These are phyloP conservation scores for Junonia oenone DNA, from an alignment of 2,888 invertebrate species.

Conservation along the genomic window DNA sequence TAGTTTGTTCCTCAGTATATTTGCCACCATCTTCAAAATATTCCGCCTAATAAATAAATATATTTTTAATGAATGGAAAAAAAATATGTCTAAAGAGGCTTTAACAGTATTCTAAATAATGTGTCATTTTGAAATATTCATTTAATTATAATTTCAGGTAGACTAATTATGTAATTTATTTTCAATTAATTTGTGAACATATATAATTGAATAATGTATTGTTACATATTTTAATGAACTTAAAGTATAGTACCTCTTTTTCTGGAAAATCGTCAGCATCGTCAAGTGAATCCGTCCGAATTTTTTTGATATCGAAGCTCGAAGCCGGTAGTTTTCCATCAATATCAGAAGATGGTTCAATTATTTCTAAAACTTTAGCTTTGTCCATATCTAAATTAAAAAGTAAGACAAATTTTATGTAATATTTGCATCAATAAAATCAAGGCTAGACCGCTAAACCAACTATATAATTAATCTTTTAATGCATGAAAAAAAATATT, in stretches of 20 bases:
- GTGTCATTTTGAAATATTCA: no score
- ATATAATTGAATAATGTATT: background rate
- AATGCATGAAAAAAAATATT: no score
- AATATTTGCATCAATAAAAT: no score
- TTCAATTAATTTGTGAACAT: background rate
- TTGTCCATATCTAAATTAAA: constrained; percentile 69
- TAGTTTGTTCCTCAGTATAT: constrained; percentile 41
- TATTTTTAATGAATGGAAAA: constrained; percentile 32
- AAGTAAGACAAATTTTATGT: background rate
- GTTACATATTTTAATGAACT: background rate
- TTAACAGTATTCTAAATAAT: background rate
- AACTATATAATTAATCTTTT: no score
- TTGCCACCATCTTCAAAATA: constrained; percentile 59
- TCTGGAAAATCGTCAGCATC: constrained; percentile 77
- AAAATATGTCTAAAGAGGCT: background rate
- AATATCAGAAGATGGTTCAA: constrained; percentile 67
- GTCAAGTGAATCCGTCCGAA: constrained; percentile 72
- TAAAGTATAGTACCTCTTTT: constrained; percentile 55
- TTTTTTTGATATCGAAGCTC: constrained; percentile 68
- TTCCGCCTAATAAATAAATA: no score
- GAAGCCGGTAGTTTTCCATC: constrained; percentile 57
- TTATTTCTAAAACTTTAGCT: constrained; percentile 74
- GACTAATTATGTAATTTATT: no score
- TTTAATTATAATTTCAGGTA: no score
- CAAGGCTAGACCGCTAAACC: no score